phyloP scores from a whole-genome alignment of 1,140 invertebrate species.

The Tenebrio molitor region DNA sequence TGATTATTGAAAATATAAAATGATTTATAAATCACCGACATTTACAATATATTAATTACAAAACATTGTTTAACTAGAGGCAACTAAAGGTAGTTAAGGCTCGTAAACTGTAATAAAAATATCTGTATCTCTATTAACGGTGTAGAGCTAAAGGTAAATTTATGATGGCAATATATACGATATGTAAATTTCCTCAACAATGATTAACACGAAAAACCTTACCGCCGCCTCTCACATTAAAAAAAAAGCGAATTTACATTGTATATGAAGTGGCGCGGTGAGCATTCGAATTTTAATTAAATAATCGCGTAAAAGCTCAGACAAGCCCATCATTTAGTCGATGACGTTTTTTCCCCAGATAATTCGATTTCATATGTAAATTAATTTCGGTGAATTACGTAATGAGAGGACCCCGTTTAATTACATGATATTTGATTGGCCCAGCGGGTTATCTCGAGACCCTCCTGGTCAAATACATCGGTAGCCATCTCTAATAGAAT shows the following conservation, averaged over 20 bases:
- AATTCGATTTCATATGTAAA: conserved; percentile 6
- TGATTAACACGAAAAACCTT: conserved; percentile 9
- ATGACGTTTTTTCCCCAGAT: neutral
- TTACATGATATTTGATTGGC: conserved; percentile 47
- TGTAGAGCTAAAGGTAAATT: conserved; percentile 13
- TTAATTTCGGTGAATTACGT: neutral
- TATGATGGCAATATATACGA: conserved; percentile 17
- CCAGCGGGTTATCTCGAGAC: conserved; percentile 36
- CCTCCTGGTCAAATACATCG: conserved; percentile 48
- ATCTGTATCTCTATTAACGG: conserved; percentile 49
- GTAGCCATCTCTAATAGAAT: conserved; percentile 55
- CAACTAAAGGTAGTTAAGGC: conserved; percentile 30
- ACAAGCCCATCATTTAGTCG: conserved; percentile 2
- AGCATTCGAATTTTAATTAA: conserved; percentile 17
- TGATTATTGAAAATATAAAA: conserved; percentile 41
- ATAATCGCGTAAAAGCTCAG: conserved; percentile 26
- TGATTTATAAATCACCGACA: conserved; percentile 29
- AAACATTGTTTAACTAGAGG: conserved; percentile 43
- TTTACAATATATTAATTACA: conserved; percentile 22
- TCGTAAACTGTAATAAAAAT: conserved; percentile 42
- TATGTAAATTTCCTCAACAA: conserved; percentile 1
- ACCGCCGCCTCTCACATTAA: neutral
- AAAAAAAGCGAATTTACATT: conserved; percentile 4
- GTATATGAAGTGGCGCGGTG: neutral
- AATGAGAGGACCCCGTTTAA: conserved; percentile 14